Conservation (phyloP, 2,888 invertebrate species). For the Dusona sp. region DNA sequence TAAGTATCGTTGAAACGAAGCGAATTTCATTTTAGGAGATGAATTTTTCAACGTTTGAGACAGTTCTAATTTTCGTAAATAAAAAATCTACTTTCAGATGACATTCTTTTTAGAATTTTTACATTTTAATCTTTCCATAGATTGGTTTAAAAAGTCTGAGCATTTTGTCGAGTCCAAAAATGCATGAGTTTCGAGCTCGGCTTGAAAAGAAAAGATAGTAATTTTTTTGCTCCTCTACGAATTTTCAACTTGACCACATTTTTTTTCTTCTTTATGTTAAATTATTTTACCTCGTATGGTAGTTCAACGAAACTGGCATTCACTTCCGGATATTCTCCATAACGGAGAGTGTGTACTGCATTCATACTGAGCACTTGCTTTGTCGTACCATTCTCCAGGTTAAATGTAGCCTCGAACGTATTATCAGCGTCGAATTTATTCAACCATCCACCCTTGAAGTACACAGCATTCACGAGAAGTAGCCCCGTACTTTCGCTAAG, state of each 20-base stretch:
- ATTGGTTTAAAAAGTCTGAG: background rate
- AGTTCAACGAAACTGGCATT: constrained; percentile 89
- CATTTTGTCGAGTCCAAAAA: background rate
- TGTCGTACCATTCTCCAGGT: constrained; percentile 85
- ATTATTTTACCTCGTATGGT: constrained; percentile 86
- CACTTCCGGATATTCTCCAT: constrained; percentile 85
- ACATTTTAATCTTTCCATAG: too few relatives aligned
- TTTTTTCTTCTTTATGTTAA: background rate
- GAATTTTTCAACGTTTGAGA: background rate
- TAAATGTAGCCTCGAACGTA: constrained; percentile 89
- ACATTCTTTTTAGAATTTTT: too few relatives aligned
- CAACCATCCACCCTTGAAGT: constrained; percentile 93
- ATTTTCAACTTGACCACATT: background rate
- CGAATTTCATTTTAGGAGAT: too few relatives aligned
- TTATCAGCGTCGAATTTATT: constrained; percentile 87
- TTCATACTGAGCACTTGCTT: constrained; percentile 91
- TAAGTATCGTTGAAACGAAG: background rate
- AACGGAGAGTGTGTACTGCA: constrained; percentile 86
- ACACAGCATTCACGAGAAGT: constrained; percentile 92
- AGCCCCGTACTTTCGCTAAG: background rate
- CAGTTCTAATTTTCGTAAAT: background rate
- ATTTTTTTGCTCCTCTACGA: background rate
- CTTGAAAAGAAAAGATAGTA: background rate
- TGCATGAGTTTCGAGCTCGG: background rate
- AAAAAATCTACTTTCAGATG: too few relatives aligned